These are phyloP conservation scores for Euwallacea similis DNA, from an alignment of 1,140 invertebrate genomes.

Conservation along the genomic window DNA sequence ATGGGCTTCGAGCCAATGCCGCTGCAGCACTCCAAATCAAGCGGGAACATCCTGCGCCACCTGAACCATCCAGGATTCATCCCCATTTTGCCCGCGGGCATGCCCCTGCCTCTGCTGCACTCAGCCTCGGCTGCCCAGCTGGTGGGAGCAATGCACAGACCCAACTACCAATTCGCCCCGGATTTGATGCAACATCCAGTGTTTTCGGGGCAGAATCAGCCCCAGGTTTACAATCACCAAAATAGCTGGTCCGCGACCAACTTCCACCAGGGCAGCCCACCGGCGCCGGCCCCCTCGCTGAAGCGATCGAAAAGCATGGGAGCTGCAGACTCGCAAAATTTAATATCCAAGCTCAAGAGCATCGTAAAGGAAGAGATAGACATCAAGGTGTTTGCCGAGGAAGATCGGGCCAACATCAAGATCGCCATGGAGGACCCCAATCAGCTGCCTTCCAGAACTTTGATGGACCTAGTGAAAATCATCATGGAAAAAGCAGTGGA, in stretches of 20 bases:
- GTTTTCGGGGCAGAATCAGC: slow-evolving; percentile 44
- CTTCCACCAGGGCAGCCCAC: slow-evolving; percentile 34
- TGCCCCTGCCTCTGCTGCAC: slow-evolving; percentile 54
- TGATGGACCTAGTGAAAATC: slow-evolving; percentile 83
- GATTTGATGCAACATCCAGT: slow-evolving; percentile 43
- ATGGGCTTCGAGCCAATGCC: slow-evolving; percentile 56
- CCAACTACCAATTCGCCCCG: slow-evolving; percentile 51
- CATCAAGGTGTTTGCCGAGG: slow-evolving; percentile 70
- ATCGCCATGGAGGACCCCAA: slow-evolving; percentile 81
- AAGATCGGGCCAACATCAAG: slow-evolving; percentile 71
- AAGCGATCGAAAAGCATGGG: slow-evolving; percentile 82
- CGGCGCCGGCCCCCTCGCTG: slow-evolving; percentile 54
- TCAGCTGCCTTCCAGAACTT: slow-evolving; percentile 69
- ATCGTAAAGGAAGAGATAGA: slow-evolving; percentile 68
- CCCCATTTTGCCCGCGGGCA: slow-evolving; percentile 48
- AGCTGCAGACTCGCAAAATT: slow-evolving; percentile 63
- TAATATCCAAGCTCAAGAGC: slow-evolving; percentile 59
- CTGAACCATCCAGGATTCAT: slow-evolving; percentile 51
- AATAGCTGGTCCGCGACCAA: slow-evolving; percentile 35
- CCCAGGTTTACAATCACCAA: slow-evolving; percentile 40
- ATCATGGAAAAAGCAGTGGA: slow-evolving; percentile 78
- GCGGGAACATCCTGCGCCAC: slow-evolving; percentile 61
- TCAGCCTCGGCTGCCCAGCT: slow-evolving; percentile 51
- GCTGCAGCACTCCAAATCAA: slow-evolving; percentile 64
- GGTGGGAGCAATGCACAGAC: slow-evolving; percentile 50